Conservation (phyloP, 2,113 vertebrate species). For the Odontesthes bonariensis region DNA sequence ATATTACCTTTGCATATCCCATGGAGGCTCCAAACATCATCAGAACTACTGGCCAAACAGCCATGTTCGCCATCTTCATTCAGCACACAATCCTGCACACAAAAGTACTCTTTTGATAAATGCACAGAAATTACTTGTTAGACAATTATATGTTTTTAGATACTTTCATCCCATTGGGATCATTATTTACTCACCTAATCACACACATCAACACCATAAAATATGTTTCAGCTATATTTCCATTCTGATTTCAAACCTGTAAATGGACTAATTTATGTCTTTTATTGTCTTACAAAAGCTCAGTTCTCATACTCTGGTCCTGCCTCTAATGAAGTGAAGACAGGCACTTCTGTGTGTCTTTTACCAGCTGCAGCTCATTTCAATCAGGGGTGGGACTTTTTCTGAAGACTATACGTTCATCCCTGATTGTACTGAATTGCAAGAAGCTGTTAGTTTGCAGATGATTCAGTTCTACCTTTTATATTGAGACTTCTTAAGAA, state of each 20-base stretch:
- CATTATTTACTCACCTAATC: no score
- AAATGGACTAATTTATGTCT: neutral
- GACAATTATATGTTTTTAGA: no score
- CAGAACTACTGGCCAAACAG: conserved; percentile 7
- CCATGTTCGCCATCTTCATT: neutral
- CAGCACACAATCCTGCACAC: conserved; percentile 6
- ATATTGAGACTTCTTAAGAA: neutral
- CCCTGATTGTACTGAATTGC: neutral
- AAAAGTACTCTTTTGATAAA: neutral
- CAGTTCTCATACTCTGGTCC: neutral
- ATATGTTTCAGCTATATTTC: no score
- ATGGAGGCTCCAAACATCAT: conserved; percentile 7
- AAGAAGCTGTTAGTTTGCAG: neutral
- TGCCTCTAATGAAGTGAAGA: neutral
- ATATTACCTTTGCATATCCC: conserved; percentile 34
- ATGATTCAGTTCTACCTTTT: neutral
- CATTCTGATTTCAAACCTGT: no score
- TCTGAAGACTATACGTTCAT: neutral
- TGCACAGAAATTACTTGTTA: no score
- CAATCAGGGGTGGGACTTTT: conserved; percentile 23
- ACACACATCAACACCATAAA: no score
- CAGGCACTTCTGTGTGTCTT: neutral
- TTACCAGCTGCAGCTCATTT: conserved; percentile 29
- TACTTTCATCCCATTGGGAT: no score
- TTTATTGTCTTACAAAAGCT: neutral